Evolutionary conservation across 2,888 invertebrate species (phyloP).

Genomic region (Muschampia plurimacula): DNA sequence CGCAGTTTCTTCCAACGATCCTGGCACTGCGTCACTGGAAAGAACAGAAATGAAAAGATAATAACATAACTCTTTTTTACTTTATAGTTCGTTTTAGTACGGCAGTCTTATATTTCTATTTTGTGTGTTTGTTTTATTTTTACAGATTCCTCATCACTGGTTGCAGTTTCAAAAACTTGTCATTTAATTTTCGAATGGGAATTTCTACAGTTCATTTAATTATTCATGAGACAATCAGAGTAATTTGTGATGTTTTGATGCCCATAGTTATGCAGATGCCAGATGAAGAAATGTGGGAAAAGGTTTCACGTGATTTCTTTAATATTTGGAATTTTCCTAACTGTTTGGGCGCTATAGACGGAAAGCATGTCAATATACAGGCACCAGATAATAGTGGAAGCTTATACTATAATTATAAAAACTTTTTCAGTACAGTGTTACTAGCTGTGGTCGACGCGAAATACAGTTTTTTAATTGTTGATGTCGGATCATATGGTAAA

Average conservation of each 20-base stretch:
- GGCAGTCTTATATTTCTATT: constrained; percentile 4
- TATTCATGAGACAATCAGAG: not conserved
- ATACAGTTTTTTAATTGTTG: not conserved
- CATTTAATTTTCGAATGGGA: constrained; percentile 4
- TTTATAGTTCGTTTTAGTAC: constrained; percentile 4
- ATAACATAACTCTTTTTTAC: constrained; percentile 4
- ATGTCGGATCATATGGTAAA: not conserved
- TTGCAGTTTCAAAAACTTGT: constrained; percentile 4
- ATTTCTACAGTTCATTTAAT: not conserved
- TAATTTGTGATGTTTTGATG: constrained; percentile 1
- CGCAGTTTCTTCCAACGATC: constrained; percentile 4
- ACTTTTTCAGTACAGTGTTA: constrained; percentile 8
- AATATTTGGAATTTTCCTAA: constrained; percentile 5
- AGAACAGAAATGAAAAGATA: constrained; percentile 4
- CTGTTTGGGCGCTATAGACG: constrained; percentile 8
- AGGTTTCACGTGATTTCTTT: constrained; percentile 8
- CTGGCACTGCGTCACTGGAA: constrained; percentile 4
- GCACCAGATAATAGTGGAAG: constrained; percentile 8
- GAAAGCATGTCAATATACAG: constrained; percentile 8
- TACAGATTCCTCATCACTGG: constrained; percentile 4
- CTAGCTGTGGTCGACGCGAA: constrained; percentile 7
- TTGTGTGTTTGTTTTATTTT: constrained; percentile 4
- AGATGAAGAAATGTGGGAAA: constrained; percentile 8
- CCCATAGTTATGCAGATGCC: constrained; percentile 5
- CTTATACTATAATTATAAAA: constrained; percentile 5